Evolutionary conservation across 2,888 invertebrate genomes (phyloP).

Genomic region (Leptinotarsa juncta): DNA sequence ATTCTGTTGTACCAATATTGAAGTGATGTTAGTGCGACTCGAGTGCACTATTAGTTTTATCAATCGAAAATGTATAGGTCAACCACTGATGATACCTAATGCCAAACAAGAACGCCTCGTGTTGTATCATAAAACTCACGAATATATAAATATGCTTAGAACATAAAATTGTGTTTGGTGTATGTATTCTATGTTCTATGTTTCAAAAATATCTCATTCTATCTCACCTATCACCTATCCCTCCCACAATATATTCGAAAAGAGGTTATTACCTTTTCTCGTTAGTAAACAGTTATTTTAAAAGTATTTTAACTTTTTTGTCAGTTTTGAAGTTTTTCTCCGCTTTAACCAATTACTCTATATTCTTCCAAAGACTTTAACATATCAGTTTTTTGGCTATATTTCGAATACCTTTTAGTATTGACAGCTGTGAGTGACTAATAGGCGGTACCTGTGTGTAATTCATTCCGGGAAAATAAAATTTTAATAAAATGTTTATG

Average conservation of each 20-base stretch:
- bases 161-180: too few relatives aligned
- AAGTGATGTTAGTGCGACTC: too few relatives aligned
- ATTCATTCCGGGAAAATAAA: slow-evolving; percentile 43
- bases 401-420: slow-evolving; percentile 25
- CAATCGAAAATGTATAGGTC: too few relatives aligned
- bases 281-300: slow-evolving; percentile 56
- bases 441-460: slow-evolving; percentile 54
- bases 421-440: slow-evolving; percentile 57
- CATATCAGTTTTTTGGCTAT: slow-evolving; percentile 1
- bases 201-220: slow-evolving; percentile 33
- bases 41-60: too few relatives aligned
- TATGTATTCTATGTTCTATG: too few relatives aligned
- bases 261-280: slow-evolving; percentile 61
- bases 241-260: slow-evolving; percentile 59
- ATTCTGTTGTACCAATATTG: too few relatives aligned
- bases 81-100: too few relatives aligned
- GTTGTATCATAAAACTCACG: too few relatives aligned
- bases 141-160: too few relatives aligned
- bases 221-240: slow-evolving; percentile 48
- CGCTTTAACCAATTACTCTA: slow-evolving; percentile 39
- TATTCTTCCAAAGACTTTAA: slow-evolving; percentile 6
- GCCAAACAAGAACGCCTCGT: too few relatives aligned
- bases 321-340: slow-evolving; percentile 40
- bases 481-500: slow-evolving; percentile 40
- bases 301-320: slow-evolving; percentile 54